A percentile compares a stretch with the other conserved stretches of the same genome.
Conservation (phyloP, 2,888 invertebrate genomes). For the Epinotia nisella region DNA sequence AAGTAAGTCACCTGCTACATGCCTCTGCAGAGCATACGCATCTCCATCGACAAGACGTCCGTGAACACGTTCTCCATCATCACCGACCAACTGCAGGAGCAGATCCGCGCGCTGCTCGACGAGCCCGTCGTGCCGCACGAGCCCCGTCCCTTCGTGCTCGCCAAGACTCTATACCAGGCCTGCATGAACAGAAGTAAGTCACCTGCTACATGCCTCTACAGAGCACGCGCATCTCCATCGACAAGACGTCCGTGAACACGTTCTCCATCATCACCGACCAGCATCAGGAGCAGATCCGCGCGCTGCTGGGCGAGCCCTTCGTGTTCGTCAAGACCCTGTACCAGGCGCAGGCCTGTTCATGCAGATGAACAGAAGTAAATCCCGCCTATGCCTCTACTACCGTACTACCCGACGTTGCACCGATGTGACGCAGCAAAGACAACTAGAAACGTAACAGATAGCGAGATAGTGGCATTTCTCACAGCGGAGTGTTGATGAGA, state of each 20-base stretch:
- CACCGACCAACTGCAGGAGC: constrained; percentile 89
- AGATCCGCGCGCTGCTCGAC: constrained; percentile 88
- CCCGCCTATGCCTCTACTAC: no score
- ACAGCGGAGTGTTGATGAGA: background rate
- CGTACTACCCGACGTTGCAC: background rate
- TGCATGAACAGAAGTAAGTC: constrained; percentile 95
- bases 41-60: constrained; percentile 92
- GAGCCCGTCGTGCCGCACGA: constrained; percentile 85
- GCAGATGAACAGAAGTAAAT: background rate
- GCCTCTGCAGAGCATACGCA: constrained; percentile 87
- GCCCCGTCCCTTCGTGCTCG: constrained; percentile 89
- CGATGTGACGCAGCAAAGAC: background rate
- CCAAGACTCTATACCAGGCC: constrained; percentile 92
- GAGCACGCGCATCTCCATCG: constrained; percentile 90
- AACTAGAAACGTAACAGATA: constrained; percentile 1
- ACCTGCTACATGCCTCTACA: constrained; percentile 49
- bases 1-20: no score
- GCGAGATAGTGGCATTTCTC: background rate
- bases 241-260: constrained; percentile 91
- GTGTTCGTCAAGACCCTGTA: constrained; percentile 19
- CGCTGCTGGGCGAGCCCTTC: constrained; percentile 88
- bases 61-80: constrained; percentile 91
- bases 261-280: constrained; percentile 91
- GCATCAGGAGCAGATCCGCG: constrained; percentile 89
- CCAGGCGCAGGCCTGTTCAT: no score